Evolutionary conservation across 2,797 vertebrate species (phyloP).

Genomic region (Eutrigla gurnardus): DNA sequence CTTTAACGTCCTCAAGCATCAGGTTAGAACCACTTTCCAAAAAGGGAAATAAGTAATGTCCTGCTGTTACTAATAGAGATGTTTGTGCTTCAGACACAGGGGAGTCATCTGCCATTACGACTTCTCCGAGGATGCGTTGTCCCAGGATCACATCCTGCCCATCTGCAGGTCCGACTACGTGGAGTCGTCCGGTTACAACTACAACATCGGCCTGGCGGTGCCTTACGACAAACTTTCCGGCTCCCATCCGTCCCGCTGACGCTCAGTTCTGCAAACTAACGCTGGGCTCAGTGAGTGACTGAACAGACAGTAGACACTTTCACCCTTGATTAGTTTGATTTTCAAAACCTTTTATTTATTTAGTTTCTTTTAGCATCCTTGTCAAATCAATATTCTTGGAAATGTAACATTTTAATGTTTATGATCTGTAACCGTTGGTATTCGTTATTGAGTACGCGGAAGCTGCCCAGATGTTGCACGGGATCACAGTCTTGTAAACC

Average conservation of each 20-base stretch:
- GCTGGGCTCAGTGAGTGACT: background rate
- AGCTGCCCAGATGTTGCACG: background rate
- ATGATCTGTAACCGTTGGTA: background rate
- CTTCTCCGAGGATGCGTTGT: conserved; percentile 87
- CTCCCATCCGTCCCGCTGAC: conserved; percentile 63
- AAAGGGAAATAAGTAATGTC: background rate
- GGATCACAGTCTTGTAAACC: background rate
- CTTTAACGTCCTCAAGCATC: background rate
- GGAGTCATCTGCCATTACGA: conserved; percentile 93
- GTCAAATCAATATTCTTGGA: conserved; percentile 12
- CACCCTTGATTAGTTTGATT: conserved; percentile 17
- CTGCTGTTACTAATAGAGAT: background rate
- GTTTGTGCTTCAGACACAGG: conserved; percentile 83
- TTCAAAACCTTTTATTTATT: conserved; percentile 26
- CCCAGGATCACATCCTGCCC: conserved; percentile 88
- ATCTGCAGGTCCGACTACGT: conserved; percentile 91
- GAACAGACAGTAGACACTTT: conserved; percentile 4
- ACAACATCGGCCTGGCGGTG: conserved; percentile 90
- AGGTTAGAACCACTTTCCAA: background rate
- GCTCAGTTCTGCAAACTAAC: background rate
- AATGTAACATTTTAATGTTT: background rate
- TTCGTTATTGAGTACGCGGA: background rate
- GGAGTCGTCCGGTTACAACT: conserved; percentile 86
- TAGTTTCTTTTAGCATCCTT: background rate
- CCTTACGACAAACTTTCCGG: conserved; percentile 85